Conservation (phyloP, 64 coral and sea anemone genomes). For the Montipora capricornis region DNA sequence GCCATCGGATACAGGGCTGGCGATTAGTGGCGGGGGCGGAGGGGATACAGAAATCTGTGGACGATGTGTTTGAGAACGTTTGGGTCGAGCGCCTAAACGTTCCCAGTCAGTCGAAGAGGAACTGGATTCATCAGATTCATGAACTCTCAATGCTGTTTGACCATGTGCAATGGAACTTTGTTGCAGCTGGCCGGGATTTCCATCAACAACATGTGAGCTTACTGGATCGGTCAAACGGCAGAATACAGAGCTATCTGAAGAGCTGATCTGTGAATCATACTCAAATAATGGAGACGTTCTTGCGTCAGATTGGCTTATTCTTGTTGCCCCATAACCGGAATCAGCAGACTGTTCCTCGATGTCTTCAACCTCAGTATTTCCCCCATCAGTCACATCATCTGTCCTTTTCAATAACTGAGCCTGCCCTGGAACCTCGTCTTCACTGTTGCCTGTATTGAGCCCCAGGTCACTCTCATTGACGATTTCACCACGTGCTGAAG, state of each 20-base stretch:
- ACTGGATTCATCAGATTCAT: neutral
- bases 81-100: slow-evolving; percentile 15
- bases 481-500: neutral
- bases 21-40: neutral
- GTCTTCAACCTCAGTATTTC: neutral
- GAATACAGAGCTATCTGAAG: too few species aligned
- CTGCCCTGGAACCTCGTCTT: neutral
- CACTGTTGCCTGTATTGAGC: too few species aligned
- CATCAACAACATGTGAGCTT: too few species aligned
- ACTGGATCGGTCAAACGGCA: too few species aligned
- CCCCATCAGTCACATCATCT: neutral
- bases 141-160: neutral
- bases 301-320: neutral
- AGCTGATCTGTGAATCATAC: neutral
- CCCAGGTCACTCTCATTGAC: neutral
- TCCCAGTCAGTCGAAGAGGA: neutral
- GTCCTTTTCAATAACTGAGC: neutral
- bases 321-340: neutral
- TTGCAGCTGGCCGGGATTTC: neutral
- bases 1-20: neutral
- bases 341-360: neutral
- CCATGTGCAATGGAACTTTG: neutral
- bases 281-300: neutral
- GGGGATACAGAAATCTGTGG: neutral
- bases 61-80: neutral